phyloP scores from a whole-genome alignment of 2,797 vertebrate species.

The Poecilia gillii region DNA sequence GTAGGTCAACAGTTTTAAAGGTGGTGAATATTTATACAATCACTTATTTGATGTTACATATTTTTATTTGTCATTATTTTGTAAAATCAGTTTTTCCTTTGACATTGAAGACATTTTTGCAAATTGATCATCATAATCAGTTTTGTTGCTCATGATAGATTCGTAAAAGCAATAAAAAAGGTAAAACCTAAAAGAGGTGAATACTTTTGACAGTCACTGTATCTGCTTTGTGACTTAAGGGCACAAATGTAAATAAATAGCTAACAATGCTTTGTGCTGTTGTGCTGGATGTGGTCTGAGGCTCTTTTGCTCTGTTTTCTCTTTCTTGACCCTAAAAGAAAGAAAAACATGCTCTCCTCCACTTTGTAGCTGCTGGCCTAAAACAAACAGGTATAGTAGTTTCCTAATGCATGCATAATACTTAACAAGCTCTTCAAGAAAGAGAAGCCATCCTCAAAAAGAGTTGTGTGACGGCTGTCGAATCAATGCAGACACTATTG shows the following conservation, averaged over 20 bases:
- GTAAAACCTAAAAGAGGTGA: neutral
- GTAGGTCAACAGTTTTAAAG: neutral
- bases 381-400: conserved; percentile 51
- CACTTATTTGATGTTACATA: neutral
- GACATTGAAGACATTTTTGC: neutral
- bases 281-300: conserved; percentile 2
- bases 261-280: neutral
- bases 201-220: neutral
- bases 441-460: conserved; percentile 20
- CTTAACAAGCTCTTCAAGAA: conserved; percentile 24
- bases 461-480: conserved; percentile 65
- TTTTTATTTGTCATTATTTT: neutral
- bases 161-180: neutral
- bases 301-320: conserved; percentile 48
- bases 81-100: neutral
- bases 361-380: conserved; percentile 36
- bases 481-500: conserved; percentile 67
- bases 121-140: neutral
- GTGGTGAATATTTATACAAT: neutral
- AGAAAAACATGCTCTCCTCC: conserved; percentile 44
- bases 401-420: conserved; percentile 28
- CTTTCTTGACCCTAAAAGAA: conserved; percentile 61
- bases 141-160: neutral
- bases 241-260: neutral
- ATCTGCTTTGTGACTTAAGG: neutral